A percentile compares a stretch with the other conserved stretches of the same genome.
These are phyloP conservation scores for Cydia splendana DNA, from an alignment of 1,140 invertebrate species.

Conservation along the genomic window DNA sequence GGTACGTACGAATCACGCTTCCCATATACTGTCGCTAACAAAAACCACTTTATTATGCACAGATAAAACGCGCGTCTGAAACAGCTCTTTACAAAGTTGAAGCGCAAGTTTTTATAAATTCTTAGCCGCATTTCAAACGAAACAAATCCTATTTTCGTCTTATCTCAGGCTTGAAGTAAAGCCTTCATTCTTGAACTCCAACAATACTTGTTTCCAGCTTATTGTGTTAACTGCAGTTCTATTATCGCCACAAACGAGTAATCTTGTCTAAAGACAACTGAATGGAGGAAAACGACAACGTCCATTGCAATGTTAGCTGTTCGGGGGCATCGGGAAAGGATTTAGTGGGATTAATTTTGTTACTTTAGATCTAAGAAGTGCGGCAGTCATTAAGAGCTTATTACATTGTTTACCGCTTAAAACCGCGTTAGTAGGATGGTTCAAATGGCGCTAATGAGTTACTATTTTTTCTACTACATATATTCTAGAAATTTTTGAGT, in stretches of 20 bases:
- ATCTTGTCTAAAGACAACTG: slow-evolving; percentile 19
- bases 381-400: neutral
- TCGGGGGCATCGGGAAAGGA: neutral
- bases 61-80: neutral
- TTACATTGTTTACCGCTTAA: neutral
- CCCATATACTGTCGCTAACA: too few species aligned
- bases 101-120: slow-evolving; percentile 10
- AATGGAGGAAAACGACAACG: slow-evolving; percentile 10
- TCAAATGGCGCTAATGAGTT: too few species aligned
- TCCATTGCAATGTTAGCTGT: neutral
- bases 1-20: too few species aligned
- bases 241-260: slow-evolving; percentile 13
- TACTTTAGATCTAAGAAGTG: neutral
- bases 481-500: too few species aligned
- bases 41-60: neutral
- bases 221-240: slow-evolving; percentile 24
- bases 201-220: slow-evolving; percentile 22
- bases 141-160: slow-evolving; percentile 1
- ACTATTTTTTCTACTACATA: too few species aligned
- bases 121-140: neutral
- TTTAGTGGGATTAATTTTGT: slow-evolving; percentile 27
- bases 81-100: neutral
- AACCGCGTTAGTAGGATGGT: too few species aligned
- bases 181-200: slow-evolving; percentile 5
- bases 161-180: neutral